phyloP scores from a whole-genome alignment of 1,140 invertebrate genomes.

The Diploscapter pachys region DNA sequence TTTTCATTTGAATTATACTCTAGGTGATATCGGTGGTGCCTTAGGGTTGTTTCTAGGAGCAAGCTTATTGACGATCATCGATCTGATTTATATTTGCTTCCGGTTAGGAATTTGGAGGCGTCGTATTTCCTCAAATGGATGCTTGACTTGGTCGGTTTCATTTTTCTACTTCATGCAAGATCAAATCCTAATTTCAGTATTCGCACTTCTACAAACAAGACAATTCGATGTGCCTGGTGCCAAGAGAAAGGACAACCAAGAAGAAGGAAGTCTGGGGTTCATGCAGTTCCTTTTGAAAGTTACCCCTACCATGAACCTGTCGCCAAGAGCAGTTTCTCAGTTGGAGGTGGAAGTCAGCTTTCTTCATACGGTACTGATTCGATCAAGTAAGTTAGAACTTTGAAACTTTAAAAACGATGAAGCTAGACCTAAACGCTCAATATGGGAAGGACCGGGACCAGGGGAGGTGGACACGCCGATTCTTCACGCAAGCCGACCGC shows the following conservation, averaged over 20 bases:
- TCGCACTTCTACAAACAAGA: too few species aligned
- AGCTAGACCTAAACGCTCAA: background rate
- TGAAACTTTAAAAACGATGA: background rate
- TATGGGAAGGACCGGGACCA: background rate
- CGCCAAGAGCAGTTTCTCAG: background rate
- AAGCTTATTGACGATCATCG: conserved; percentile 53
- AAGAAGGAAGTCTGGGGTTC: conserved; percentile 4
- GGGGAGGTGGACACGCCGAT: background rate
- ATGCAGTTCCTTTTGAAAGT: background rate
- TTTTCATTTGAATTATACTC: conserved; percentile 35
- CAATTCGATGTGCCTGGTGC: background rate
- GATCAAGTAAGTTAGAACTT: background rate
- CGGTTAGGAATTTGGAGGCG: conserved; percentile 23
- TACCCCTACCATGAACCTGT: background rate
- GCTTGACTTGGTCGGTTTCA: background rate
- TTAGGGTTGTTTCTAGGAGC: conserved; percentile 54
- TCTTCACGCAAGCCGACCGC: background rate
- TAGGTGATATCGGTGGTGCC: conserved; percentile 55
- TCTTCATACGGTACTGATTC: background rate
- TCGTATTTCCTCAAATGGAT: background rate
- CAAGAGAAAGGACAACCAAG: background rate
- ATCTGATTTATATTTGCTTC: conserved; percentile 48
- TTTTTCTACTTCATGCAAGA: background rate
- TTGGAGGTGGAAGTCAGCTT: background rate
- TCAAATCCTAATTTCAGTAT: too few species aligned